Percentiles rank a stretch among this genome's conserved stretches.
phyloP scores from a whole-genome alignment of 2,113 vertebrate species.

The Garra rufa region DNA sequence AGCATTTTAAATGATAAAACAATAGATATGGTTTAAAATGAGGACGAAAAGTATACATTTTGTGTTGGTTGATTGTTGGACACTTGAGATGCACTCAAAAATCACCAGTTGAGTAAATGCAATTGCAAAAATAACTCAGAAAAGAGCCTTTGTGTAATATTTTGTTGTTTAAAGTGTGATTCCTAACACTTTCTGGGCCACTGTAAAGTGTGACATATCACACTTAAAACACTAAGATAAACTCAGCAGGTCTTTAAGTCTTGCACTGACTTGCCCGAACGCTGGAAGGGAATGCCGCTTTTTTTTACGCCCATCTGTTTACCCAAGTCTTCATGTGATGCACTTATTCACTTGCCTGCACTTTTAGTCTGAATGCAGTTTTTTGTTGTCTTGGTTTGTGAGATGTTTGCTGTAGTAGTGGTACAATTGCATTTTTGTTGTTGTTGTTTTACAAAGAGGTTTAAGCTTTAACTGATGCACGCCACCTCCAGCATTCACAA shows the following conservation, averaged over 20 bases:
- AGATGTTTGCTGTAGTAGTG: background rate
- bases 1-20: background rate
- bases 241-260: background rate
- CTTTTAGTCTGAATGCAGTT: background rate
- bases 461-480: background rate
- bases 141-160: no score
- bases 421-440: conserved; percentile 6
- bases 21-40: background rate
- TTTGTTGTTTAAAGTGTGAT: no score
- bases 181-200: background rate
- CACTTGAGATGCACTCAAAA: background rate
- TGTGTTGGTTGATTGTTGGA: no score
- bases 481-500: background rate
- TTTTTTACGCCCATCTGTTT: conserved; percentile 10
- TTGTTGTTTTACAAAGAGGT: conserved; percentile 4
- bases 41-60: no score
- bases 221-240: background rate
- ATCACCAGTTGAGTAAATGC: background rate
- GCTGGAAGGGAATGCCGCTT: conserved; percentile 10
- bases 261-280: conserved; percentile 33
- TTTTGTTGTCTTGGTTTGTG: background rate
- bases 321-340: background rate
- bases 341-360: background rate
- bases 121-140: background rate
- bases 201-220: background rate